These are phyloP conservation scores for Pteropus alecto DNA, from an alignment of 2,113 vertebrate species.

Conservation along the genomic window DNA sequence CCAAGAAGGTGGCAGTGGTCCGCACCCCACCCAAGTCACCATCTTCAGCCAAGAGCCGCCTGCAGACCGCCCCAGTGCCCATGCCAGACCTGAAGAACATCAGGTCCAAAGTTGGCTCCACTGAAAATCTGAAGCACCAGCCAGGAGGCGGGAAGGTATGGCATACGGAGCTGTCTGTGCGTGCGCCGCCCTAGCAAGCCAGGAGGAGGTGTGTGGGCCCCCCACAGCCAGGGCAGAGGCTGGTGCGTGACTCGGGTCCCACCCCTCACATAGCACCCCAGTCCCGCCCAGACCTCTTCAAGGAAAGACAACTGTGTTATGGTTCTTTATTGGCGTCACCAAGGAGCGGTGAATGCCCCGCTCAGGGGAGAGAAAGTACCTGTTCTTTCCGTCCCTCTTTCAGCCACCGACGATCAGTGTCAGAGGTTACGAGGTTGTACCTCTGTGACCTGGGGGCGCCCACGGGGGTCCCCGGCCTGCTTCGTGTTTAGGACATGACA, in stretches of 20 bases:
- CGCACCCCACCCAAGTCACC: conserved; percentile 97
- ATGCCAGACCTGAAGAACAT: conserved; percentile 96
- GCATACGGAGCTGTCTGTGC: fast-evolving
- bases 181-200: not conserved
- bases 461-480: not conserved
- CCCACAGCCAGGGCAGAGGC: not conserved
- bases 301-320: not conserved
- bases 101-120: conserved; percentile 96
- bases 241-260: not conserved
- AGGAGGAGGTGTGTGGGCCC: not conserved
- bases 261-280: fast-evolving
- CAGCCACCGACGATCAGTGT: not conserved
- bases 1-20: conserved; percentile 96
- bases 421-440: no score
- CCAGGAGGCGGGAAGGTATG: conserved; percentile 96
- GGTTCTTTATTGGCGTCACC: not conserved
- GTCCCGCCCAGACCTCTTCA: fast-evolving
- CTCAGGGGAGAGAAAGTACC: no score
- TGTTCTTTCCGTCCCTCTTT: not conserved
- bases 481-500: no score
- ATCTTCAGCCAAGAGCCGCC: conserved; percentile 91
- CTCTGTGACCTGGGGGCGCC: not conserved
- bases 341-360: fast-evolving
- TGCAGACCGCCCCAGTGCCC: conserved; percentile 85
- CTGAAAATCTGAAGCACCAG: conserved; percentile 96